Evolutionary conservation across 2,113 vertebrate genomes (phyloP).

Genomic region (Sylvilagus bachmani): DNA sequence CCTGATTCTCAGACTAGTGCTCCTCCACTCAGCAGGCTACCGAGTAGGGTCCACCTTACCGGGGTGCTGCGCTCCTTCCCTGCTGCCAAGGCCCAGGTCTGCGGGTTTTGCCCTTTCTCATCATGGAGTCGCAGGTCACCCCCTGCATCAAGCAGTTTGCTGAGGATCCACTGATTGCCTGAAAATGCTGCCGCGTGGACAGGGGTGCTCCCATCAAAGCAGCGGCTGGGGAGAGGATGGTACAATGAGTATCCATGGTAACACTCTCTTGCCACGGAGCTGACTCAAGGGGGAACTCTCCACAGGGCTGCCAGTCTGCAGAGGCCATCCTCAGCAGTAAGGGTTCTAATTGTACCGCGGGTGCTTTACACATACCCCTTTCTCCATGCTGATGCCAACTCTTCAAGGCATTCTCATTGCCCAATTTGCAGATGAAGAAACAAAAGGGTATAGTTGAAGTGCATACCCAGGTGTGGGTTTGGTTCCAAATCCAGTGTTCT

Average conservation of each 20-base stretch:
- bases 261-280: not conserved
- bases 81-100: conserved; percentile 90
- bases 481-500: not conserved
- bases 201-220: conserved; percentile 92
- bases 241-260: not conserved
- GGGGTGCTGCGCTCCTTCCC: conserved; percentile 86
- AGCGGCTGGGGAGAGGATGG: conserved; percentile 88
- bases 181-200: conserved; percentile 94
- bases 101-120: conserved; percentile 86
- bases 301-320: not conserved
- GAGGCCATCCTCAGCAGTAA: not conserved
- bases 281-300: not conserved
- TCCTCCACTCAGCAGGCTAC: not conserved
- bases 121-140: conserved; percentile 93
- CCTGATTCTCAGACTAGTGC: not conserved
- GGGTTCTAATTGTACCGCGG: not conserved
- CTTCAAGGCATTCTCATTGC: not conserved
- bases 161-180: conserved; percentile 90
- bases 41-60: conserved; percentile 78
- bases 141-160: conserved; percentile 91
- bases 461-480: not conserved
- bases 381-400: not conserved
- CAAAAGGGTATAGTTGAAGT: conserved; percentile 13
- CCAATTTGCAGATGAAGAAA: not conserved
- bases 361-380: not conserved